phyloP scores from a whole-genome alignment of 2,888 invertebrate species.

The Bunonema sp. region DNA sequence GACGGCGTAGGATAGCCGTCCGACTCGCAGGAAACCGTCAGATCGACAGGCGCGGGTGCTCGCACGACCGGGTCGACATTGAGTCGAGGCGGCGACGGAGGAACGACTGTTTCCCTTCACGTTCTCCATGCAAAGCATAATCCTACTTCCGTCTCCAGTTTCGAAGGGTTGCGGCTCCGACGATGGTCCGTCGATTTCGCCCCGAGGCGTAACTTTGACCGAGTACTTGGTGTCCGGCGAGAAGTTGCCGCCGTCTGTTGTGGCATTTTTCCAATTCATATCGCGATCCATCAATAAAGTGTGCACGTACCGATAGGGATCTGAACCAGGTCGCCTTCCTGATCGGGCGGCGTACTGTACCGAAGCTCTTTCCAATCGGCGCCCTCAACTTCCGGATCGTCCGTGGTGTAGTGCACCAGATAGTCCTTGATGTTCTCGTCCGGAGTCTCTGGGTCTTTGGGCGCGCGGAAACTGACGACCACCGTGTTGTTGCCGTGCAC shows the following conservation, averaged over 20 bases:
- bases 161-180: constrained; percentile 20
- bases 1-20: constrained; percentile 36
- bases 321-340: constrained; percentile 11
- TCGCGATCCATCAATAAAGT: background rate
- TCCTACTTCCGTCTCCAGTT: constrained; percentile 34
- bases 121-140: background rate
- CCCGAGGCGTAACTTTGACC: constrained; percentile 30
- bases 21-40: constrained; percentile 23
- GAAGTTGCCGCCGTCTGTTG: constrained; percentile 35
- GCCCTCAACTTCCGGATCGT: constrained; percentile 32
- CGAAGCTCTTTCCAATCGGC: constrained; percentile 38
- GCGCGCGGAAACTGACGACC: constrained; percentile 23
- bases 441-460: constrained; percentile 32
- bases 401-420: constrained; percentile 34
- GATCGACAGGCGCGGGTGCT: constrained; percentile 33
- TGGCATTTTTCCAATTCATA: background rate
- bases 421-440: constrained; percentile 30
- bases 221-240: constrained; percentile 39
- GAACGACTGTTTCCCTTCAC: constrained; percentile 16
- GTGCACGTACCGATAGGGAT: background rate
- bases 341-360: constrained; percentile 25
- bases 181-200: constrained; percentile 34
- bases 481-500: constrained; percentile 38
- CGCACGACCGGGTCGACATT: constrained; percentile 31
- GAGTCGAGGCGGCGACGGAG: constrained; percentile 31